Base-by-base conservation (phyloP, 1,140 invertebrate species). In the Ladona fulva region DNA sequence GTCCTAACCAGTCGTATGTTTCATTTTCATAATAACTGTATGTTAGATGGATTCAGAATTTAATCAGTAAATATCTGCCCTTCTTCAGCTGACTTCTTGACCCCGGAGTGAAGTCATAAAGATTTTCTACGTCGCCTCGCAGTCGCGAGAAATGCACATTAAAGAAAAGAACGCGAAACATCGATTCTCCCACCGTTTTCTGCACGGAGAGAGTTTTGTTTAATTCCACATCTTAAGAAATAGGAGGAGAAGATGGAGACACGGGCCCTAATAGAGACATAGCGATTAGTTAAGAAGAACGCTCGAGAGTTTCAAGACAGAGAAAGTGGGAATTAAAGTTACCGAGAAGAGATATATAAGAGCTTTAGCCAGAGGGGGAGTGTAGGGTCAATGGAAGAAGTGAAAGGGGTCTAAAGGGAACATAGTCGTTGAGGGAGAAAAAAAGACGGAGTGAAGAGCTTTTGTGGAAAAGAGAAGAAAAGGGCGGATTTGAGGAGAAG, bases 311-410 rank as follows among this genome's bases (percentile, higher is more conserved):
- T 66, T 66, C n/a, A 66, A 66, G 52, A 66, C n/a, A 22, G 52
- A 6, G 52, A 66, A 66, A 66, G 52, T 66, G 52, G 52, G 52
- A 66, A 66, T 66, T 66, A 66, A 66, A 66, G 52, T 66, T 66
- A 12, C 5, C 52, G n/a, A 66, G 52, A 66, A 66, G 52, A 52
- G 44, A 52, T 52, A 52, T 52, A 11, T 52, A 52, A 52, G 44
- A 66, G 52, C 52, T 66, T 66, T 66, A 66, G 52, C n/a, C 52
- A 22, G 52, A 66, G 10, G 44, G 44, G 19, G 44, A 52, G 44
- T 11, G 44, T 11, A 66, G 52, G 52, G 16, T 19, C 14, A 66
- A 66, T 19, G 52, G 52, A 12, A 19, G 14, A 12, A 16, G 16
- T 66, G 52, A 66, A 66, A 22, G 52, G 52, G 14, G 3, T 16